Conservation (phyloP, 2,888 invertebrate species). For the Tipula helvola region DNA sequence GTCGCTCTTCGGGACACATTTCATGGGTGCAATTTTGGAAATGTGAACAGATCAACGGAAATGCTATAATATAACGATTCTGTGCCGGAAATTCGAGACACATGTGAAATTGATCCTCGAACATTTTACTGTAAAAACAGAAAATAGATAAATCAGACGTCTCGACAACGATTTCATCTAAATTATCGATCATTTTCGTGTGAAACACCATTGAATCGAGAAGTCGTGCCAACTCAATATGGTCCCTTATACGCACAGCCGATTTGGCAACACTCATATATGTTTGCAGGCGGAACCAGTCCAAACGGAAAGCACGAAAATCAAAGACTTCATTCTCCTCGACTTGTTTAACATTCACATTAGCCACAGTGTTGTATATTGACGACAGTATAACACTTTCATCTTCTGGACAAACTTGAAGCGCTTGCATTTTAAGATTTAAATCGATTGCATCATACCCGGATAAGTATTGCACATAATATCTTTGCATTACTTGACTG, state of each 20-base stretch:
- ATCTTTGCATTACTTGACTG: slow-evolving; percentile 91
- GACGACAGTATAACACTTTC: slow-evolving; percentile 90
- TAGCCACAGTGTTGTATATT: slow-evolving; percentile 76
- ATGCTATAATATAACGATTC: slow-evolving; percentile 93
- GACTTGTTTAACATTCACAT: slow-evolving; percentile 83
- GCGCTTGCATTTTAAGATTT: slow-evolving; percentile 71
- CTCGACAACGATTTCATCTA: slow-evolving; percentile 93
- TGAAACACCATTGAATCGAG: slow-evolving; percentile 95
- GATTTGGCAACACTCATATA: slow-evolving; percentile 80
- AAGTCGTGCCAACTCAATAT: slow-evolving; percentile 75
- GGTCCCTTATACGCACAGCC: slow-evolving; percentile 63
- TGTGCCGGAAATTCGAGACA: slow-evolving; percentile 98
- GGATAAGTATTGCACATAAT: slow-evolving; percentile 93
- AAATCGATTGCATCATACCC: slow-evolving; percentile 92
- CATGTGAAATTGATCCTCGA: slow-evolving; percentile 97
- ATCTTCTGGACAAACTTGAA: slow-evolving; percentile 82
- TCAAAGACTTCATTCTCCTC: slow-evolving; percentile 94
- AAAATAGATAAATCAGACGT: slow-evolving; percentile 96
- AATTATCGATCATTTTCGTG: slow-evolving; percentile 93
- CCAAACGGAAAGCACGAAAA: slow-evolving; percentile 85
- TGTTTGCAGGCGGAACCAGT: slow-evolving; percentile 96
- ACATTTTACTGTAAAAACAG: slow-evolving; percentile 93
- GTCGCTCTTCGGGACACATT: slow-evolving; percentile 94
- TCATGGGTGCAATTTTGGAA: slow-evolving; percentile 97
- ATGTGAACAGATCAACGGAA: slow-evolving; percentile 94